Evolutionary conservation across 2,888 invertebrate genomes (phyloP).

Genomic region (Spodoptera littoralis): DNA sequence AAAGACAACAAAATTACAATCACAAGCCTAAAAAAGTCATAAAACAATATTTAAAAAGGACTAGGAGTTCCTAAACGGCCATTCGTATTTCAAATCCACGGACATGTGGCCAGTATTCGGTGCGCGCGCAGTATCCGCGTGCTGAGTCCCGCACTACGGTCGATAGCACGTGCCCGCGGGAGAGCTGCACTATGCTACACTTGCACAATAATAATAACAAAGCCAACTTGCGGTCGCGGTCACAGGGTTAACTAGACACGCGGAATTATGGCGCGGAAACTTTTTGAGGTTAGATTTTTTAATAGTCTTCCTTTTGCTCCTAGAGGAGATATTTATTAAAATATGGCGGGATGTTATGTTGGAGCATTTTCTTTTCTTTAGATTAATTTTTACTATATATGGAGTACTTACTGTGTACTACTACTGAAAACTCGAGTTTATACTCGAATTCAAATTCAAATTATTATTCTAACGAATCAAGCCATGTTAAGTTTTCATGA

Average conservation of each 20-base stretch:
- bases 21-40: neutral
- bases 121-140: conserved; percentile 61
- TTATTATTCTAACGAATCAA: no score
- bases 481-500: no score
- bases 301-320: no score
- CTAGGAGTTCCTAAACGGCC: neutral
- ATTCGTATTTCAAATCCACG: conserved; percentile 31
- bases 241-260: conserved; percentile 26
- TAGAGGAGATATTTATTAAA: no score
- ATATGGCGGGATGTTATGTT: no score
- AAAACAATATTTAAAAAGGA: neutral
- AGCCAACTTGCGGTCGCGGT: conserved; percentile 18
- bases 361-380: no score
- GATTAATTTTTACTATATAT: no score
- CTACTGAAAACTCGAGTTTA: no score
- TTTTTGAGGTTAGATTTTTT: neutral
- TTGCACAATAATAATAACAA: conserved; percentile 57
- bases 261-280: neutral
- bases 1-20: no score
- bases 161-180: conserved; percentile 70
- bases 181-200: conserved; percentile 55
- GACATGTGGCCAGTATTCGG: conserved; percentile 25
- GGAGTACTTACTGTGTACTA: no score
- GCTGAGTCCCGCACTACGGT: conserved; percentile 65
- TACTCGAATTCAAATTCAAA: no score